Evolutionary conservation across 1,140 invertebrate species (phyloP).

Genomic region (Chlorops oryzae): DNA sequence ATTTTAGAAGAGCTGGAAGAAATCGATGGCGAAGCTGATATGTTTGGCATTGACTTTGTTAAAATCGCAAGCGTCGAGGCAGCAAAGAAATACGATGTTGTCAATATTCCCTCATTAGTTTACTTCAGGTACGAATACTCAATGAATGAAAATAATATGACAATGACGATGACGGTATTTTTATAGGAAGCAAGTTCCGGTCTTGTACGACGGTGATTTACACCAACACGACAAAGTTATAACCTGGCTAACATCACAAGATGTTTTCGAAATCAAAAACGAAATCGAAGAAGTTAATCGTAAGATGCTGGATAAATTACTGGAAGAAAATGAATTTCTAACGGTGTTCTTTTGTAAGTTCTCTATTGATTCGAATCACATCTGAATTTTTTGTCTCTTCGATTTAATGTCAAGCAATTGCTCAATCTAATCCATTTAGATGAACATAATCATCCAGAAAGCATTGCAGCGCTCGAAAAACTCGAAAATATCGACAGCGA

Average conservation of each 20-base stretch:
- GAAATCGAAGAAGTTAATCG: conserved; percentile 94
- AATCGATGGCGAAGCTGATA: conserved; percentile 89
- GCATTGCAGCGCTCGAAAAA: conserved; percentile 70
- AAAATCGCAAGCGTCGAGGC: conserved; percentile 83
- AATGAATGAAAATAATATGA: too few species aligned
- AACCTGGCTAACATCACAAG: conserved; percentile 86
- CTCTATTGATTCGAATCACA: too few species aligned
- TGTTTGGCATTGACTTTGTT: conserved; percentile 90
- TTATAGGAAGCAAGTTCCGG: conserved; percentile 67
- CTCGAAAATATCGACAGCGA: conserved; percentile 89
- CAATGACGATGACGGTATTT: background rate
- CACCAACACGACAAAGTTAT: conserved; percentile 79
- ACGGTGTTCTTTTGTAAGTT: conserved; percentile 92
- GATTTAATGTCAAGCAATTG: conserved; percentile 4
- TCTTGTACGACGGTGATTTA: conserved; percentile 87
- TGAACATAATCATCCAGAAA: conserved; percentile 72
- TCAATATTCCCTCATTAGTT: conserved; percentile 77
- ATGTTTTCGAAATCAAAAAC: conserved; percentile 92
- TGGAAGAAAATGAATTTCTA: conserved; percentile 91
- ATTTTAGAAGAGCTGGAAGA: conserved; percentile 83
- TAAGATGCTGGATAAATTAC: conserved; percentile 88
- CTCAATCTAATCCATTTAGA: conserved; percentile 51
- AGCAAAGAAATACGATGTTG: conserved; percentile 72
- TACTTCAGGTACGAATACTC: conserved; percentile 65
- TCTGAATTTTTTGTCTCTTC: conserved; percentile 8